phyloP scores from a whole-genome alignment of 2,888 invertebrate species.

The Leptopterna dolabrata region DNA sequence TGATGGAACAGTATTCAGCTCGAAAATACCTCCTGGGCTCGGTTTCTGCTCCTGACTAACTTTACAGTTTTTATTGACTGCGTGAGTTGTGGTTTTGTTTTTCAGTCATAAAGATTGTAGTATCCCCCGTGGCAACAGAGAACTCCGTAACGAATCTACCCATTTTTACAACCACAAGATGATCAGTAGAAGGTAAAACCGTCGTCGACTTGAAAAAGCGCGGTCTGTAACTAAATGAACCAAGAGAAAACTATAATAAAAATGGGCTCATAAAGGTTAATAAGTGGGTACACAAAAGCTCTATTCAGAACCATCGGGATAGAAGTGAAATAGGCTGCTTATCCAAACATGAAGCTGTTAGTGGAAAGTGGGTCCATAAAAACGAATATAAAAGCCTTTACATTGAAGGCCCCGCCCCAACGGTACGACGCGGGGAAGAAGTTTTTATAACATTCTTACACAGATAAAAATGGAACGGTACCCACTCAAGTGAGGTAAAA shows the following conservation, averaged over 20 bases:
- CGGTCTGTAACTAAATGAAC: neutral
- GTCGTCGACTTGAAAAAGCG: neutral
- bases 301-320: neutral
- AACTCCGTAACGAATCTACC: neutral
- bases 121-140: neutral
- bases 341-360: neutral
- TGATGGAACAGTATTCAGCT: too few species aligned
- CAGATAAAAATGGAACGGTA: neutral
- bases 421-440: neutral
- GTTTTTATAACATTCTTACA: neutral
- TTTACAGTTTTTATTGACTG: too few species aligned
- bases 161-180: neutral
- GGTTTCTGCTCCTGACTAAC: too few species aligned
- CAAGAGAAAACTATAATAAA: neutral
- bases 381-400: neutral
- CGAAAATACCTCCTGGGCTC: too few species aligned
- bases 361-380: neutral
- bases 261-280: neutral
- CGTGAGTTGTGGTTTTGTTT: too few species aligned
- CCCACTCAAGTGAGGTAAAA: too few species aligned
- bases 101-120: neutral
- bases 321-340: neutral
- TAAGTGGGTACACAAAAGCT: neutral
- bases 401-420: neutral
- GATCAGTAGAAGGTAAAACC: neutral